These are phyloP conservation scores for Paramisgurnus dabryanus DNA, from an alignment of 2,113 vertebrate genomes.

Conservation along the genomic window DNA sequence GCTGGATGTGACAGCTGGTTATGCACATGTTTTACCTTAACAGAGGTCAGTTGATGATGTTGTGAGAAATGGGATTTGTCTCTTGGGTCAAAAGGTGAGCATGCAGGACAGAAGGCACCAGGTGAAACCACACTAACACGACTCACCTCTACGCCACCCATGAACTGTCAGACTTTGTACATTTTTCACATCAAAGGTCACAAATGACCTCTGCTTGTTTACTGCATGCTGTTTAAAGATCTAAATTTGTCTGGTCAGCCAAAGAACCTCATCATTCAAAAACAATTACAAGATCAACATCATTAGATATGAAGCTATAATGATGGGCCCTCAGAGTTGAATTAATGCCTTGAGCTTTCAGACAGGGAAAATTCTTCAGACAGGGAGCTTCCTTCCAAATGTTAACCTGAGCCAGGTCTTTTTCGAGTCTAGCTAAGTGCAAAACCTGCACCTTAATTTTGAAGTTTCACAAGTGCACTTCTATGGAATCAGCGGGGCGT, in stretches of 20 bases:
- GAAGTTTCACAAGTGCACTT: background rate
- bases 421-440: no score
- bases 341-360: no score
- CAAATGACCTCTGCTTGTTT: background rate
- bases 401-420: background rate
- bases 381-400: background rate
- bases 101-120: background rate
- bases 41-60: conserved; percentile 26
- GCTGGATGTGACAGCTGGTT: background rate
- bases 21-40: background rate
- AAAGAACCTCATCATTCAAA: background rate
- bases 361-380: no score
- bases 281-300: no score
- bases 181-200: conserved; percentile 18
- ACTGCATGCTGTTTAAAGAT: background rate
- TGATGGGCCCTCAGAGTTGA: background rate
- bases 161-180: background rate
- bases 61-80: conserved; percentile 14
- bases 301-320: no score
- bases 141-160: background rate
- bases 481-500: background rate
- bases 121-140: conserved; percentile 11
- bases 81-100: background rate
- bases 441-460: background rate
- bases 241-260: conserved; percentile 3